phyloP scores from a whole-genome alignment of 1,140 invertebrate genomes.

The Contarinia nasturtii region DNA sequence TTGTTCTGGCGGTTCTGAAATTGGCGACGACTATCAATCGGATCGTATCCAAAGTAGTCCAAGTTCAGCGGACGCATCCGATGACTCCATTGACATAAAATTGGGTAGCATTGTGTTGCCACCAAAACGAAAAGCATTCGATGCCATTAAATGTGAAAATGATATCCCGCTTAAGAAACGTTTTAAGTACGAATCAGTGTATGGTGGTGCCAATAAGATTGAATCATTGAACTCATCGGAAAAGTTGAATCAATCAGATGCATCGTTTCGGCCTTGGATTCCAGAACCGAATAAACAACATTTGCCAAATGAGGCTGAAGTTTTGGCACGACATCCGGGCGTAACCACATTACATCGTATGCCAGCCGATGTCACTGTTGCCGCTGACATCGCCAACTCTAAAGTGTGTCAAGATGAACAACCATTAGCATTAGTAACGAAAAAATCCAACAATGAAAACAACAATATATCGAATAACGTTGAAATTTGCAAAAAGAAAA shows the following conservation, averaged over 20 bases:
- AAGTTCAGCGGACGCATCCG: slow-evolving; percentile 45
- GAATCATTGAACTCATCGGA: too few relatives aligned
- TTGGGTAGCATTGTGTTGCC: slow-evolving; percentile 37
- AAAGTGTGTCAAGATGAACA: slow-evolving; percentile 11
- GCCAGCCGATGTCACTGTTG: slow-evolving; percentile 12
- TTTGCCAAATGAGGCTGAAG: slow-evolving; percentile 19
- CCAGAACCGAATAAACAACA: slow-evolving; percentile 4
- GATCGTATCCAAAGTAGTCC: slow-evolving; percentile 16
- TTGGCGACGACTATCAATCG: slow-evolving; percentile 31
- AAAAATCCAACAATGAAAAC: slow-evolving; percentile 3
- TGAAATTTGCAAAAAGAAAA: neutral
- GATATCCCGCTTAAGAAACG: slow-evolving; percentile 45
- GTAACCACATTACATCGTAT: slow-evolving; percentile 17
- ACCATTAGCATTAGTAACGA: slow-evolving; percentile 15
- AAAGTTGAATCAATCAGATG: slow-evolving; percentile 9
- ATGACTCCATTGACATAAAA: slow-evolving; percentile 52
- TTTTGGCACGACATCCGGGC: slow-evolving; percentile 25
- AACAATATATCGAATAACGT: neutral
- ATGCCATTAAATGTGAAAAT: slow-evolving; percentile 27
- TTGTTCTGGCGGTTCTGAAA: slow-evolving; percentile 36
- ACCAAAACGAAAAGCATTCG: slow-evolving; percentile 49
- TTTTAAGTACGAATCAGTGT: slow-evolving; percentile 26
- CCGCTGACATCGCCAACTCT: slow-evolving; percentile 6
- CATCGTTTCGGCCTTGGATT: slow-evolving; percentile 6
- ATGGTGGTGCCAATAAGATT: too few relatives aligned